Conservation (phyloP, 2,797 vertebrate species). For the Acanthornis magna region DNA sequence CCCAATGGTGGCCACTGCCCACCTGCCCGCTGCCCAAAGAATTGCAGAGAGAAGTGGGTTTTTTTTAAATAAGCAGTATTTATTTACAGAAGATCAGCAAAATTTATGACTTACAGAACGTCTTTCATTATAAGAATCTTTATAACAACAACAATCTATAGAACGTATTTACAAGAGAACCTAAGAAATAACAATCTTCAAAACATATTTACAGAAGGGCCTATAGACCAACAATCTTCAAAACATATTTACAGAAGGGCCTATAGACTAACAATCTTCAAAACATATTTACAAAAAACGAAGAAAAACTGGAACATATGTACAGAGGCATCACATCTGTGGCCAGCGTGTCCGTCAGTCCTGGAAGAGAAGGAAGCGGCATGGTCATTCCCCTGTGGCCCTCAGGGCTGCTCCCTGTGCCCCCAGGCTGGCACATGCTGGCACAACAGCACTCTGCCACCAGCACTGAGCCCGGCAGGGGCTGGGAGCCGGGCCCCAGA, state of each 20-base stretch:
- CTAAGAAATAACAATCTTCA: too few relatives aligned
- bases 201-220: background rate
- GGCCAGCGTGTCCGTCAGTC: background rate
- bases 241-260: background rate
- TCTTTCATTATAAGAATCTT: rapidly evolving
- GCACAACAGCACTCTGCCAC: background rate
- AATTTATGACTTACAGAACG: rapidly evolving
- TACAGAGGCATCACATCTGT: background rate
- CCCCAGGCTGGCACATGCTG: background rate
- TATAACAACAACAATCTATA: background rate
- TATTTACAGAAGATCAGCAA: background rate
- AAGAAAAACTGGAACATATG: too few relatives aligned
- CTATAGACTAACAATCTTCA: too few relatives aligned
- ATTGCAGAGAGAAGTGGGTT: rapidly evolving
- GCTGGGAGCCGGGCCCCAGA: background rate
- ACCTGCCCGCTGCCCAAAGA: too few relatives aligned
- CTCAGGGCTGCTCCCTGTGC: background rate
- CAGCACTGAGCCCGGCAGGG: background rate
- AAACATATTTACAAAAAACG: too few relatives aligned
- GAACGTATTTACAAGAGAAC: background rate
- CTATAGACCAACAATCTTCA: too few relatives aligned
- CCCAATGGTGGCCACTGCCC: background rate
- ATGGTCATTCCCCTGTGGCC: too few relatives aligned
- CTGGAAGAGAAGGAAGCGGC: background rate
- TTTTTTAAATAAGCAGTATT: background rate